Base-by-base conservation (phyloP, 2,888 invertebrate genomes). In the Epiblema foenella region DNA sequence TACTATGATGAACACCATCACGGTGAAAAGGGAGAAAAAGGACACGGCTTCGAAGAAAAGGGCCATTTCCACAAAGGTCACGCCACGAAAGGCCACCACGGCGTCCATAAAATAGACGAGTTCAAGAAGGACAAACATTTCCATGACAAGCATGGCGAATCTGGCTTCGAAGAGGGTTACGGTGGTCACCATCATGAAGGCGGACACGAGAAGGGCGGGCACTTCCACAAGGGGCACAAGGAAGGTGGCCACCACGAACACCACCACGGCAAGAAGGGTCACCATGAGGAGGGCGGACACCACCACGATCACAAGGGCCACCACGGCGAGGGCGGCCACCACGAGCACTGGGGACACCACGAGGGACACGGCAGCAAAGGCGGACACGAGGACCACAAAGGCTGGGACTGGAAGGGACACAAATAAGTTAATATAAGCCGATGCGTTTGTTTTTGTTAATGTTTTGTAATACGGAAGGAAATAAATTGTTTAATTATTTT, bases 51-150 rank as follows among this genome's bases (percentile, higher is more conserved):
- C 74, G 94, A 94, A 82, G 94, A 93, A 78, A 89, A 91, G 75
- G 97, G 97, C 62, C 94, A 95, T 77, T 97, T 94, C 87, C 96
- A 96, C 76, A 97, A 97, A 83, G 97, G 97, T 0, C 97, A 97
- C 88, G 95, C 96, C 80, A 97, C 96, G 73, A 97, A 97, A 83
- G 97, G 97, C 67, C 96, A 97, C 78, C 97, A 97, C 83, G 96
- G 97, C 77, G 94, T 97, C 4, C 97, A 97, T 90, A 97, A 97
- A 85, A 85, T 96, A 85, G 97, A 97, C 86, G 97, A 97, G 87
- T 97, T 95, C 89, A 97, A 97, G 84, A 97, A 97, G 85, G 96
- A 97, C 81, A 97, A 97, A 80, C 96, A 97, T 85, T 97, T 97
- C 95, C 97, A 96, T 85, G 97, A 97, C 79, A 97, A 97, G 84